Conservation (phyloP, 2,113 vertebrate species). For the Clarias gariepinus region DNA sequence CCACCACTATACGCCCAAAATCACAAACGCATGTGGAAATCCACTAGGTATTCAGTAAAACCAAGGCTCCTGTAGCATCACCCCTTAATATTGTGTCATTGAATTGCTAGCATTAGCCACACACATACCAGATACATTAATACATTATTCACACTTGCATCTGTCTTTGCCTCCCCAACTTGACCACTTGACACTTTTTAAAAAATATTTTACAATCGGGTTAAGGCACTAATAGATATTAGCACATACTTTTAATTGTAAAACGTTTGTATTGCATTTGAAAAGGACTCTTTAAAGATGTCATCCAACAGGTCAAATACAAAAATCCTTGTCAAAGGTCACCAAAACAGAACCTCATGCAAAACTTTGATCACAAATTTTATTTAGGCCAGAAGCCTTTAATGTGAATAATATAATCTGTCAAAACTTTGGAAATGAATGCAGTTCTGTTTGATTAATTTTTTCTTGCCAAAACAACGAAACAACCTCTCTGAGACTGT, state of each 20-base stretch:
- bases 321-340: neutral
- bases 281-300: neutral
- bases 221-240: neutral
- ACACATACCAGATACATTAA: too few relatives aligned
- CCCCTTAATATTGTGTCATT: too few relatives aligned
- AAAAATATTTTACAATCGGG: neutral
- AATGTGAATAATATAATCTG: neutral
- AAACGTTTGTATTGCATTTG: neutral
- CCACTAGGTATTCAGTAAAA: too few relatives aligned
- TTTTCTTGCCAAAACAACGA: neutral
- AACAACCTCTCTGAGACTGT: neutral
- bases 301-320: neutral
- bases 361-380: neutral
- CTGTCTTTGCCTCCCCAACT: too few relatives aligned
- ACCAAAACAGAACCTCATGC: neutral
- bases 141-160: too few relatives aligned
- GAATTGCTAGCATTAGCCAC: too few relatives aligned
- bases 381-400: neutral
- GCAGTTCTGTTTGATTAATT: neutral
- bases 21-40: too few relatives aligned
- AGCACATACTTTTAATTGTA: neutral
- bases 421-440: neutral
- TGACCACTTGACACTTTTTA: too few relatives aligned
- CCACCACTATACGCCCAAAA: too few relatives aligned
- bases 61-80: too few relatives aligned